Percentiles rank a stretch among this genome's conserved stretches.
Evolutionary conservation across 2,113 vertebrate genomes (phyloP).

Genomic region (Thunnus maccoyii): DNA sequence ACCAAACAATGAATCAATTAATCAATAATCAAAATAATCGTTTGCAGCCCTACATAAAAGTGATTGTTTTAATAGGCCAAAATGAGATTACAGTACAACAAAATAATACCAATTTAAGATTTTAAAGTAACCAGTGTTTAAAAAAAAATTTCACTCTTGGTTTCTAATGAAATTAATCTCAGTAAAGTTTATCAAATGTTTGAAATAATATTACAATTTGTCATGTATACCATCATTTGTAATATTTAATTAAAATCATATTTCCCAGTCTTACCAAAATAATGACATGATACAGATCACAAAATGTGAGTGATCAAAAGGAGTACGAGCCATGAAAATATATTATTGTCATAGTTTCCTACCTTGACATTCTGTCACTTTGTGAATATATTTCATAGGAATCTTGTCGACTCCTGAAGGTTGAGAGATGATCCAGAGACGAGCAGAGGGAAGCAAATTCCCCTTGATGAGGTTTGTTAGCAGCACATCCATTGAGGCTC

Average conservation of each 20-base stretch:
- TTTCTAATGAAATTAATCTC: no score
- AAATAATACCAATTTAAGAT: no score
- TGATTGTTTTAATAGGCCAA: background rate
- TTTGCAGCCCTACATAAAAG: no score
- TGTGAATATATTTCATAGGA: background rate
- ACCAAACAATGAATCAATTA: no score
- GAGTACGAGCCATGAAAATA: background rate
- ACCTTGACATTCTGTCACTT: constrained; percentile 62
- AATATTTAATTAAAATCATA: background rate
- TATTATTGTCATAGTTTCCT: background rate
- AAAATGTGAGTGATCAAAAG: background rate
- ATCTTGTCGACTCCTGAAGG: constrained; percentile 54
- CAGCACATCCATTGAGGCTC: constrained; percentile 31
- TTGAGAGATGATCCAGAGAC: constrained; percentile 56
- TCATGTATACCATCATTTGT: background rate
- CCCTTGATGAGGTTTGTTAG: constrained; percentile 53
- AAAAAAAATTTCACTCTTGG: no score
- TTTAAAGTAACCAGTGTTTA: no score
- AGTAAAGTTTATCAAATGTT: no score
- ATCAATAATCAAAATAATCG: no score
- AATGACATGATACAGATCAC: background rate
- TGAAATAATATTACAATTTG: no score
- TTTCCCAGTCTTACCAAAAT: no score
- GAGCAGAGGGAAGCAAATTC: constrained; percentile 19
- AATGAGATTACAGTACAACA: no score